A percentile compares a stretch with the other conserved stretches of the same genome.
Evolutionary conservation across 2,797 vertebrate genomes (phyloP).

Genomic region (Thamnophis elegans): DNA sequence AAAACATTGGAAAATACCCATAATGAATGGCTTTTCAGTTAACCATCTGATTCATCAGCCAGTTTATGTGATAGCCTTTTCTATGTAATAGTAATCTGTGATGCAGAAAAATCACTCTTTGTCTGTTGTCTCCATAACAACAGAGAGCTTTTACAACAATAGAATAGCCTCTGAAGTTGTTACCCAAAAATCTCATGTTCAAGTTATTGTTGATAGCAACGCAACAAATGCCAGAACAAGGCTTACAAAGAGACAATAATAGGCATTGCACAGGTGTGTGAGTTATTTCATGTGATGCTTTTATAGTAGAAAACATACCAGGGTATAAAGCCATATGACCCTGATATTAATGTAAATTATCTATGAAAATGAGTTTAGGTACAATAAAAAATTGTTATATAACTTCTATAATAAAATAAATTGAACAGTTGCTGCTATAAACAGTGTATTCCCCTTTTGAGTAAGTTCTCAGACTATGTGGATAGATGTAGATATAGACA

Average conservation of each 20-base stretch:
- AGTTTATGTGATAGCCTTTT: conserved; percentile 4
- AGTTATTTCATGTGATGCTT: conserved; percentile 55
- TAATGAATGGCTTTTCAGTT: neutral
- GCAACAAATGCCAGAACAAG: conserved; percentile 52
- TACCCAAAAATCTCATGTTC: conserved; percentile 65
- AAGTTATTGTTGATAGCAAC: conserved; percentile 59
- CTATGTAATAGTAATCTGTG: conserved; percentile 49
- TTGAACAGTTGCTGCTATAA: conserved; percentile 26
- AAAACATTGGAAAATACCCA: neutral
- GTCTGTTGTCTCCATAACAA: conserved; percentile 77
- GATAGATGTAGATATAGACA: neutral
- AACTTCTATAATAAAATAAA: conserved; percentile 48
- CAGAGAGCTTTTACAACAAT: conserved; percentile 71
- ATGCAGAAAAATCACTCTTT: conserved; percentile 60
- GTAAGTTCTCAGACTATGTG: conserved; percentile 27
- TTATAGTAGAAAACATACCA: conserved; percentile 58
- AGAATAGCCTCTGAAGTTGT: conserved; percentile 66
- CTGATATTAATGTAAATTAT: conserved; percentile 61
- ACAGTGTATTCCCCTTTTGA: conserved; percentile 3
- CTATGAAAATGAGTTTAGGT: conserved; percentile 54
- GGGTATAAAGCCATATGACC: conserved; percentile 48
- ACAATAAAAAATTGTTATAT: conserved; percentile 51
- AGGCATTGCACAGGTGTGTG: conserved; percentile 42
- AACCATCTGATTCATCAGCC: neutral
- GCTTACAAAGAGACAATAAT: conserved; percentile 55